Base-by-base conservation (phyloP, 2,888 invertebrate species). In the Nephrotoma appendiculata region DNA sequence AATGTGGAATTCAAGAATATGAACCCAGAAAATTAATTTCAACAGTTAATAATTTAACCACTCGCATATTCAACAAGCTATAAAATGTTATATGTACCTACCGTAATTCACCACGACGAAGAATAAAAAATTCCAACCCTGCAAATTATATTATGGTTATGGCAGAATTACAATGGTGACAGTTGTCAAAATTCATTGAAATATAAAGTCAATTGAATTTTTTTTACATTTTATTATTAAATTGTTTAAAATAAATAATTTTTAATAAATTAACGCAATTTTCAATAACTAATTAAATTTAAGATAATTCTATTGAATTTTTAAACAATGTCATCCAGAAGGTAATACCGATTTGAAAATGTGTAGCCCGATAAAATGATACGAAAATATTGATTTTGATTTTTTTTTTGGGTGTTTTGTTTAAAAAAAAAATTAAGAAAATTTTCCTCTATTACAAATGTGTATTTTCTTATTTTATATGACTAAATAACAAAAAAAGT, bases 131-230 rank as follows among this genome's bases (percentile, higher is more conserved):
- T 1, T 31, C 7, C 71, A 71, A 31, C 71, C 71, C 71, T 71
- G 71, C n/a, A 71, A 2, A 31, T 31, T 71, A 71, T 83, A 41
- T 83, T 84, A 42, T 84, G 9, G 41, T 42, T 84, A 84, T 84
- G 84, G 84, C n/a, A n/a, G 84, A 42, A 71, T 43, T 42, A 84
- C n/a, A 84, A 41, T 84, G 84, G 84, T 84, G 84, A 84, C 84
- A 84, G 84, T 84, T 84, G 84, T 84, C 84, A 84, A 84, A 84
- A 42, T 84, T 84, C 43, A 84, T 84, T 84, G 43, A 84, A 42
- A 42, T 84, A 84, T 15, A 84, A 84, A 71, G 71, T 71, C 71
- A 71, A 71, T 71, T 71, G 71, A 71, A 71, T 71, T 71, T 71
- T 71, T 71, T 71, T 84, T 84, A 84, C 42, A 84, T 41, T 84